A percentile compares a stretch with the other conserved stretches of the same genome.
phyloP scores from a whole-genome alignment of 2,113 vertebrate genomes.

The Spilogale gracilis region DNA sequence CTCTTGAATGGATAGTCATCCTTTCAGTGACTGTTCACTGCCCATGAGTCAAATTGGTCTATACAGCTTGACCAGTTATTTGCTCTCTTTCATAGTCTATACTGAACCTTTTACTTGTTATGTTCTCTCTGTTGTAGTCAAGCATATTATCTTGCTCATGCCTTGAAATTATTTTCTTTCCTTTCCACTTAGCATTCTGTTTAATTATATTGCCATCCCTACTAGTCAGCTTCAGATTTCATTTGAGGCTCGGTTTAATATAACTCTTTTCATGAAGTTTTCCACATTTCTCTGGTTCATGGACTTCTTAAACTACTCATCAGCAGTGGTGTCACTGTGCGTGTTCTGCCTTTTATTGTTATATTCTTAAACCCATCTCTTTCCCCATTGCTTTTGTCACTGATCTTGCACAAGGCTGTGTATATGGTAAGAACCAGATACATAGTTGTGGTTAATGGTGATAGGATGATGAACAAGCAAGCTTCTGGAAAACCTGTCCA shows the following conservation, averaged over 20 bases:
- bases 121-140: not conserved
- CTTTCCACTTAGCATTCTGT: not conserved
- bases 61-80: not conserved
- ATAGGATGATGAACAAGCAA: slow-evolving; percentile 49
- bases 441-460: slow-evolving; percentile 58
- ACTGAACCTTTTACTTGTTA: not conserved
- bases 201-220: not conserved
- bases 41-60: not conserved
- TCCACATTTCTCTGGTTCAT: not conserved
- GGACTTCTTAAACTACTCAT: not conserved
- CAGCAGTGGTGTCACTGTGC: not conserved
- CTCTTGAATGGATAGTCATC: not conserved
- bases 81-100: not conserved
- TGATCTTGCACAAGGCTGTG: not conserved
- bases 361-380: not conserved
- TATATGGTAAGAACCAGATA: not conserved
- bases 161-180: not conserved
- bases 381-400: slow-evolving; percentile 15
- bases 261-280: not conserved
- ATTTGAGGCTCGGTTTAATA: not conserved
- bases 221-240: not conserved
- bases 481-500: slow-evolving; percentile 43
- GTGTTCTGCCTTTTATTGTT: not conserved
- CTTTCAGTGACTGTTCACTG: not conserved
- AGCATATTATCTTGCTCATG: not conserved